These are phyloP conservation scores for Thinocorus orbignyianus DNA, from an alignment of 2,113 vertebrate species.

Conservation along the genomic window DNA sequence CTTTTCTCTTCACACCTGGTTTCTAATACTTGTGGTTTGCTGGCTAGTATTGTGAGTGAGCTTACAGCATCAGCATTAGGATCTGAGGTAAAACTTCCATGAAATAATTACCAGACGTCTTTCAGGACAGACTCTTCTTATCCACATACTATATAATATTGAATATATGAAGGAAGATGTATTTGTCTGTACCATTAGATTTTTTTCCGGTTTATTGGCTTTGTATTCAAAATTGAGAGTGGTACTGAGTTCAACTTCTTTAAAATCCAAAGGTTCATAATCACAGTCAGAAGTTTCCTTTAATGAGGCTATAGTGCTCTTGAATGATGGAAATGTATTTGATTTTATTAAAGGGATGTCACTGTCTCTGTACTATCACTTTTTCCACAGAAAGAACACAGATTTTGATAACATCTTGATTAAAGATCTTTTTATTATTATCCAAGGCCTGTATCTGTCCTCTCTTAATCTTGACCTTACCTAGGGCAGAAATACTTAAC, in stretches of 20 bases:
- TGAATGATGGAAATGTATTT: neutral
- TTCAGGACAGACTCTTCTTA: neutral
- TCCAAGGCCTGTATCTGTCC: neutral
- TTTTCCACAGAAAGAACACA: neutral
- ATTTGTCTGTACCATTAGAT: neutral
- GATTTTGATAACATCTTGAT: neutral
- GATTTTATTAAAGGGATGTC: neutral
- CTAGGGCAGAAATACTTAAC: neutral
- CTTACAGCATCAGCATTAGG: slow-evolving; percentile 95
- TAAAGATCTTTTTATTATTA: neutral
- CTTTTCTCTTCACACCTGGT: slow-evolving; percentile 96
- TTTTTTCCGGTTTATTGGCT: neutral
- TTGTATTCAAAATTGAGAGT: neutral
- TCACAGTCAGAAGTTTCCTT: neutral
- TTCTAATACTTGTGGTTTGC: slow-evolving; percentile 94
- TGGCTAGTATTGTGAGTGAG: slow-evolving; percentile 97
- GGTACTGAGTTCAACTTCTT: neutral
- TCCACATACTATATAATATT: neutral
- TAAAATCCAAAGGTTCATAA: neutral
- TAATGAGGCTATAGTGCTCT: accelerated
- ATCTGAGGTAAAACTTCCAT: slow-evolving; percentile 84
- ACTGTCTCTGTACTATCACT: neutral
- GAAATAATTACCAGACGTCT: neutral
- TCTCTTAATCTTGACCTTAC: neutral
- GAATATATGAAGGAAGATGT: neutral